These are phyloP conservation scores for Thalassaphorura encarpata DNA, from an alignment of 1,140 invertebrate genomes.

Conservation along the genomic window DNA sequence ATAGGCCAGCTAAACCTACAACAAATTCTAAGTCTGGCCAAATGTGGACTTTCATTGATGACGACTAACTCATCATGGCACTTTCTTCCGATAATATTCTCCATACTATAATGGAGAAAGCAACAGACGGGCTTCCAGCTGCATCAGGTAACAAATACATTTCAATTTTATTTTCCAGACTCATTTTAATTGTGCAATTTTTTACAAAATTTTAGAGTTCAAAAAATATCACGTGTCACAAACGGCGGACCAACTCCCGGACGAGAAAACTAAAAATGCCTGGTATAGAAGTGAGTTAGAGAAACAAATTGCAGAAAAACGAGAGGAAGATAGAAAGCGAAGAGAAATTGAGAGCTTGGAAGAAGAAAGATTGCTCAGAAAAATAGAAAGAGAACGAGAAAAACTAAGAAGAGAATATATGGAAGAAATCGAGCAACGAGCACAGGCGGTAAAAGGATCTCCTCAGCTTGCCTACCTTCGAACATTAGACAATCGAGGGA, in stretches of 20 bases:
- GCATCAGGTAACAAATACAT: not conserved
- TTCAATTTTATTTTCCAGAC: not conserved
- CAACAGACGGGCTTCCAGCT: conserved; percentile 4
- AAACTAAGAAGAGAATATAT: conserved; percentile 24
- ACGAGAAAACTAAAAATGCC: conserved; percentile 14
- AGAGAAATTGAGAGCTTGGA: conserved; percentile 17
- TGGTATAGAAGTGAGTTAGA: conserved; percentile 24
- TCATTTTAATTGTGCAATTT: not conserved
- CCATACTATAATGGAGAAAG: conserved; percentile 21
- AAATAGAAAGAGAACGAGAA: conserved; percentile 25
- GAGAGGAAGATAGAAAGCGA: conserved; percentile 19
- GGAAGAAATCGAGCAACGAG: conserved; percentile 19
- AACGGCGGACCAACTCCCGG: conserved; percentile 25
- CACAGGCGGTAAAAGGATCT: conserved; percentile 13
- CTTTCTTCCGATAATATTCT: conserved; percentile 18
- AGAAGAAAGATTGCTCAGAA: conserved; percentile 23
- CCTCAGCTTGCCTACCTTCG: too few relatives aligned
- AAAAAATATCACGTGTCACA: conserved; percentile 24
- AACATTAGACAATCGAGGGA: too few relatives aligned
- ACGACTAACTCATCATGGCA: too few relatives aligned
- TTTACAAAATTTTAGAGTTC: conserved; percentile 4
- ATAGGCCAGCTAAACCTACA: too few relatives aligned
- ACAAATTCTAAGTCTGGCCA: too few relatives aligned
- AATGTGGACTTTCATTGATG: too few relatives aligned
- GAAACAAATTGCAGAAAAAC: conserved; percentile 24